A percentile compares a stretch with the other conserved stretches of the same genome.
phyloP scores from a whole-genome alignment of 35 echinoderm and acorn worm genomes.

The Holothuria glaberrima region DNA sequence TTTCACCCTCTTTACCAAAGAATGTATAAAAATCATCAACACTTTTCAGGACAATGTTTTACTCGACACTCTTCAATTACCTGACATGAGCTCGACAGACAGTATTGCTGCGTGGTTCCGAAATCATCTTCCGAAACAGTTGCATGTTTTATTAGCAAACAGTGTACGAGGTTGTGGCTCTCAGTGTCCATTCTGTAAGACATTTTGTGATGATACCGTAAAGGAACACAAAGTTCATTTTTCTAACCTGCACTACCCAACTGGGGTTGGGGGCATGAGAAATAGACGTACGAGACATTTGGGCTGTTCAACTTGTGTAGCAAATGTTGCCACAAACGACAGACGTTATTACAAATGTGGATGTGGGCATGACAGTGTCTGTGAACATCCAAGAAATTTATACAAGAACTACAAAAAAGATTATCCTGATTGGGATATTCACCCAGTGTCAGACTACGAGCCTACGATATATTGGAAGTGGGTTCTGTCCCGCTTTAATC shows the following conservation, averaged over 20 bases:
- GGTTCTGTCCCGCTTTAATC: neutral
- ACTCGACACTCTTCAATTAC: neutral
- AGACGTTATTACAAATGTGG: neutral
- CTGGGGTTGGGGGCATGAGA: neutral
- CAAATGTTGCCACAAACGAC: too few species aligned
- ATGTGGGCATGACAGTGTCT: neutral
- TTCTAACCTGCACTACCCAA: constrained; percentile 24
- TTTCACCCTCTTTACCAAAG: neutral
- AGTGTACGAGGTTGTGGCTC: neutral
- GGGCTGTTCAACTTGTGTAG: neutral
- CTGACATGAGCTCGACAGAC: neutral
- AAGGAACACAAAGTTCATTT: constrained; percentile 15
- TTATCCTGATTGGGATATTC: constrained; percentile 30
- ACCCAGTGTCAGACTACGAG: neutral
- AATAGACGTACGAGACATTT: neutral
- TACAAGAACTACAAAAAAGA: constrained; percentile 29
- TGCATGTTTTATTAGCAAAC: neutral
- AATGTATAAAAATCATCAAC: neutral
- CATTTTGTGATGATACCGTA: too few species aligned
- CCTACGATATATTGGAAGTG: constrained; percentile 37
- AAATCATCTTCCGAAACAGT: constrained; percentile 12
- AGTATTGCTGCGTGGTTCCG: neutral
- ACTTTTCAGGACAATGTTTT: neutral
- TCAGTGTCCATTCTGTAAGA: too few species aligned
- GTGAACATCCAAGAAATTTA: neutral